Percentiles rank a stretch among this genome's conserved stretches.
Conservation (phyloP, 2,888 invertebrate species). For the Cephus pulcher region DNA sequence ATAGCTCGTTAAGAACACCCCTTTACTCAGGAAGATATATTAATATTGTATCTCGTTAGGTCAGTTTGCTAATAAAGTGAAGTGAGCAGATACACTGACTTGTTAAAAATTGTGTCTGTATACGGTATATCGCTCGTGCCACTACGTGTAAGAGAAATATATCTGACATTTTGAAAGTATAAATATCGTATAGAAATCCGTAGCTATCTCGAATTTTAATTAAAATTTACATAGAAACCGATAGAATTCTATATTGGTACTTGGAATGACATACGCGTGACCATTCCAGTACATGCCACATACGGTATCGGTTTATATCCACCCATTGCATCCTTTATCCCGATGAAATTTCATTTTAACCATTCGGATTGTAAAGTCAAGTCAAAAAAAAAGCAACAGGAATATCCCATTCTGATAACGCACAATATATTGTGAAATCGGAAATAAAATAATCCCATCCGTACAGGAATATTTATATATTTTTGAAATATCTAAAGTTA, state of each 20-base stretch:
- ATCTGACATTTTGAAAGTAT: neutral
- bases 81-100: neutral
- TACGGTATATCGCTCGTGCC: neutral
- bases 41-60: neutral
- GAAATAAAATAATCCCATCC: neutral
- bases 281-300: neutral
- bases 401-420: neutral
- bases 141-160: neutral
- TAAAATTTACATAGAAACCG: slow-evolving; percentile 4
- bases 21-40: neutral
- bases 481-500: too few species aligned
- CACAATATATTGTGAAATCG: neutral
- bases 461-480: neutral
- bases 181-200: neutral
- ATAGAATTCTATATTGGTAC: neutral
- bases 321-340: neutral
- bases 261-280: neutral
- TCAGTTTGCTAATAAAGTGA: neutral
- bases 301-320: neutral
- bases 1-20: neutral
- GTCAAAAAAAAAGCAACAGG: neutral
- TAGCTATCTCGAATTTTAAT: neutral
- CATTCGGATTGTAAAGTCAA: neutral
- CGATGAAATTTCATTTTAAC: neutral
- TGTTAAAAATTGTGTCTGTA: neutral